Percentiles rank a stretch among this genome's conserved stretches.
phyloP scores from a whole-genome alignment of 2,113 vertebrate genomes.

The Oenanthe oenanthe region DNA sequence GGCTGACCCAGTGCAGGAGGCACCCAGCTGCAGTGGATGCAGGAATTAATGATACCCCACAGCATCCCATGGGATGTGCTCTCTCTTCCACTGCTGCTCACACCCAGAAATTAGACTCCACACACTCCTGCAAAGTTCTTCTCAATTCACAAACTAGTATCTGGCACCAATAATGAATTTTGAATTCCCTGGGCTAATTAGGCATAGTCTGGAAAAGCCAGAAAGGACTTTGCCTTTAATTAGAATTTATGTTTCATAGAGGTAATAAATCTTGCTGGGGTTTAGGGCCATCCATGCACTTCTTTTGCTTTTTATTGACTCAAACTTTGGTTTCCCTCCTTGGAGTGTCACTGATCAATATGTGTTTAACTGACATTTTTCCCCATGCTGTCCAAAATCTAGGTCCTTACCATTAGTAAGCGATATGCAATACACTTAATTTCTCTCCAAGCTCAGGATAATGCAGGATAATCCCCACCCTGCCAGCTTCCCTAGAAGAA shows the following conservation, averaged over 20 bases:
- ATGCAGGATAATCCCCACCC: neutral
- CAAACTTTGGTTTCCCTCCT: neutral
- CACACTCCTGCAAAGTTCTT: neutral
- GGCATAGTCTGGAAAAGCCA: neutral
- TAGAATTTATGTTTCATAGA: neutral
- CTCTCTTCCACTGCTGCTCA: neutral
- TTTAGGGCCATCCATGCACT: neutral
- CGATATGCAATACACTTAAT: neutral
- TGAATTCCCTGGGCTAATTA: neutral
- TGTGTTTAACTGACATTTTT: neutral
- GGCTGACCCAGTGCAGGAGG: neutral
- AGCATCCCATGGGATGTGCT: fast-evolving
- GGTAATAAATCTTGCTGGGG: neutral
- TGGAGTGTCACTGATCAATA: neutral
- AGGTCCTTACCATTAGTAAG: neutral
- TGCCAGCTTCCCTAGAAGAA: neutral
- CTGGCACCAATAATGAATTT: neutral
- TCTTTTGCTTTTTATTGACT: neutral
- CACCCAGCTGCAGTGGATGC: neutral
- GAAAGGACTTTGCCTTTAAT: neutral
- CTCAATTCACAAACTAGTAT: neutral
- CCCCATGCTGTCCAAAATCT: neutral
- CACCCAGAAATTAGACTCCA: neutral
- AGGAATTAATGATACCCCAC: neutral
- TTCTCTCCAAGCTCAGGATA: constrained; percentile 7